Evolutionary conservation across 2,888 invertebrate species (phyloP), one percentile per base, ranked within the genome.

Genomic region (Orchesellides sinensis): DNA sequence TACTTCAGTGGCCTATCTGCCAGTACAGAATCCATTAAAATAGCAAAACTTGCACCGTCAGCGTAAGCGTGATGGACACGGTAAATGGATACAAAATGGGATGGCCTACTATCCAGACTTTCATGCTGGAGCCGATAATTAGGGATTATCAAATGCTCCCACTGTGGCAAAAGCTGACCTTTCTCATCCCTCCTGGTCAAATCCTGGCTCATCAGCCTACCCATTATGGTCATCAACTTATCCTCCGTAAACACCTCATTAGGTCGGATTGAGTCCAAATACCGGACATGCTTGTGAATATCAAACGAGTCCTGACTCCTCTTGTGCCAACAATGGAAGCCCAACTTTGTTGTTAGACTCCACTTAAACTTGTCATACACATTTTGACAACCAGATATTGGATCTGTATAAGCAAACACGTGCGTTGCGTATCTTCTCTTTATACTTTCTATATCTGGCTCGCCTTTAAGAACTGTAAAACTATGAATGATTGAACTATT

Each of bases 281-380:
- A 69, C n/a, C 75, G 61, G 35, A 88, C 85, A 74, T 88, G 88
- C 3, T 85, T 83, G 0, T 23, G 32, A 25, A 88, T 79, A 70
- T 87, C 83, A 73, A 88, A 88, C 2, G 66, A 56, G n/a, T 74
- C 45, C 1, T 54, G 14, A 12, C 32, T 47, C 19, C 54, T 77
- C 66, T 88, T 85, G 59, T 83, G 81, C 88, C 88, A 88, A 59
- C 83, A 83, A 72, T 85, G 85, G 66, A 87, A 88, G 10, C 88
- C 88, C 23, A 74, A 74, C 47, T 70, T 70, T 49, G 73, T 49
- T 8, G 81, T 63, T 32, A 88, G 40, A 29, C 19, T 63, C 54
- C 56, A 66, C n/a, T 78, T 66, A 29, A 83, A 47, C 59, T 70
- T 77, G 2, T 70, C 56, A 17, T 65, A 75, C 17, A 72, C 35